Base-by-base conservation (phyloP, 2,113 vertebrate species). In the Vidua macroura region DNA sequence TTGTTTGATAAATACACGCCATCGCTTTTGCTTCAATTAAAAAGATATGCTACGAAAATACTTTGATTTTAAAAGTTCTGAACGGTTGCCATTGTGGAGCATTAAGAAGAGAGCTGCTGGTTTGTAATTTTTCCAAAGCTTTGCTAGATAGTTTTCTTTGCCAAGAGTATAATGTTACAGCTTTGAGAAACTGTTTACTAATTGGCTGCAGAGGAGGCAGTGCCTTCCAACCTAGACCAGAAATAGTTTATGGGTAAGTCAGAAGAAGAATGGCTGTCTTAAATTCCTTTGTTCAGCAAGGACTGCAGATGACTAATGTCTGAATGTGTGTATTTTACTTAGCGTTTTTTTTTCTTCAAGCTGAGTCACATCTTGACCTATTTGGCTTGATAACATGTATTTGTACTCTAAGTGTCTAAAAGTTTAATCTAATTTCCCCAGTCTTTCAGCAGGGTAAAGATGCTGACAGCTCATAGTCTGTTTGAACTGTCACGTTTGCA, bases 281-380 rank as follows among this genome's bases (percentile, higher is more conserved):
- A 52, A 88, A 92, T 93, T 70, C 91, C 69, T 93, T 91, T 92
- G 80, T 91, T 95, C 81, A 91, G 83, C 73, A 24, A 68, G 56
- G 83, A 7, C 86, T 95, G 58, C 64, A 83, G 80, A 78, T 96
- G 94, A 91, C 73, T 96, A 72, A 92, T 64, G 53, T 88, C 88
- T 94, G 51, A 94, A 84, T 30, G 13, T 46, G 66, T 93, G 63
- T 69, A 33, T 92, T 95, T 94, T 82, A 46, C 27, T 33, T 70
- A 49, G 37, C 2, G 1, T 33, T 53, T 76, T 83, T 63, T 81
- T 78, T 59, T 25, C 31, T 24, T 48, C 33, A 70, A 83, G 68
- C 75, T 97, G 93, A 95, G 56, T 97, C 95, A 95, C 48, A 51
- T 93, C 80, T 76, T 97, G 95, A 95, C 89, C 96, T 83, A 83